A percentile compares a stretch with the other conserved stretches of the same genome.
phyloP scores from a whole-genome alignment of 2,888 invertebrate genomes.

The Sinodicranocentrus sp. region DNA sequence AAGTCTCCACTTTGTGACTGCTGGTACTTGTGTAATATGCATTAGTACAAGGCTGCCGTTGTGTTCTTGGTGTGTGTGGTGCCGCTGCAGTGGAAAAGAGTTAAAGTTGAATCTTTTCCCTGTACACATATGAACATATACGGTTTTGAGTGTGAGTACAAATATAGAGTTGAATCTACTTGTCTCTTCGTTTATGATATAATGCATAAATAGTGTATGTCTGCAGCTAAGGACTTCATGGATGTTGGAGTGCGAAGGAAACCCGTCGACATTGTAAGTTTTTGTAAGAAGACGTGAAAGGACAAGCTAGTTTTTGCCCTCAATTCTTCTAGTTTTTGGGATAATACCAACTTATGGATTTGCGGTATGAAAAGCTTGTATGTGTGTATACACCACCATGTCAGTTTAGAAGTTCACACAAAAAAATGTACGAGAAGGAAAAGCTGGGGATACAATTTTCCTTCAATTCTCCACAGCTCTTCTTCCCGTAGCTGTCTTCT shows the following conservation, averaged over 20 bases:
- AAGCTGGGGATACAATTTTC: not conserved
- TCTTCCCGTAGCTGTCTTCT: not conserved
- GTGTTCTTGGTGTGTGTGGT: not conserved
- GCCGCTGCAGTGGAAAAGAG: slow-evolving; percentile 1
- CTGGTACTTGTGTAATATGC: no score
- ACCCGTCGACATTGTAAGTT: slow-evolving; percentile 31
- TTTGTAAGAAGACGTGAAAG: slow-evolving; percentile 35
- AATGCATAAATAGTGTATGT: slow-evolving; percentile 2
- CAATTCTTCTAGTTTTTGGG: slow-evolving; percentile 25
- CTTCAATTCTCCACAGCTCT: slow-evolving; percentile 4
- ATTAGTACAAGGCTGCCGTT: not conserved
- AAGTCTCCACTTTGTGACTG: not conserved
- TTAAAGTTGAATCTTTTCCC: slow-evolving; percentile 3
- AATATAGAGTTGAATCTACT: no score
- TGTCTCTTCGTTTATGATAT: no score
- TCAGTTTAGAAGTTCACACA: not conserved
- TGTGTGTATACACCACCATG: not conserved
- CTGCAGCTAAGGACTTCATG: slow-evolving; percentile 26
- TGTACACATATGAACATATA: slow-evolving; percentile 2
- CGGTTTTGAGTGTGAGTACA: no score
- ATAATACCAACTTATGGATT: slow-evolving; percentile 35
- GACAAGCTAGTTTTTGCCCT: slow-evolving; percentile 39
- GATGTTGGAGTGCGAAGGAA: not conserved
- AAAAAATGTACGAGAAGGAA: not conserved
- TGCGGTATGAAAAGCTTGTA: not conserved